phyloP scores from a whole-genome alignment of 2,888 invertebrate genomes.

The Caenorhabditis auriculariae region DNA sequence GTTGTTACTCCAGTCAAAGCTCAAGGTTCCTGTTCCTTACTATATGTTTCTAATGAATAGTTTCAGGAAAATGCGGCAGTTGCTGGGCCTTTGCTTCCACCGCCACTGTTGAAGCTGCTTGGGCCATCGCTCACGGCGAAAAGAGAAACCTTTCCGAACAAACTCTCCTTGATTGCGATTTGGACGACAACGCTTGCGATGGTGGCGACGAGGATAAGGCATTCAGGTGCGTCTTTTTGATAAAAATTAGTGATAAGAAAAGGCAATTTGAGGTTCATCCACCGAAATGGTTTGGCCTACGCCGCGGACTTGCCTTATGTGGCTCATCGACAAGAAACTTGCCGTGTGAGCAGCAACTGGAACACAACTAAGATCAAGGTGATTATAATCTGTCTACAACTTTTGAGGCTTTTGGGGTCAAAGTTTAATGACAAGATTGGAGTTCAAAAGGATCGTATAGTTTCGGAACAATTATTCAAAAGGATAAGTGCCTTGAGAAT shows the following conservation, averaged over 20 bases:
- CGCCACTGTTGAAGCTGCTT: slow-evolving; percentile 61
- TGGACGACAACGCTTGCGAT: slow-evolving; percentile 66
- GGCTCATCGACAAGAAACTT: slow-evolving; percentile 67
- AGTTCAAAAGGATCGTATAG: background rate
- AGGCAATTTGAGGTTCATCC: slow-evolving; percentile 58
- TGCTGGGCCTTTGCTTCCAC: slow-evolving; percentile 63
- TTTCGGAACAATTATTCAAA: too few relatives aligned
- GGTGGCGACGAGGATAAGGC: slow-evolving; percentile 67
- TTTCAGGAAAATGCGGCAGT: slow-evolving; percentile 53
- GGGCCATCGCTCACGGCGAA: slow-evolving; percentile 51
- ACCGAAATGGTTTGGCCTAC: slow-evolving; percentile 73
- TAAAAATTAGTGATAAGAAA: background rate
- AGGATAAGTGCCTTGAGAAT: too few relatives aligned
- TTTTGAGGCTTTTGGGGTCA: background rate
- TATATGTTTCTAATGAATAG: background rate
- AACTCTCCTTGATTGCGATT: slow-evolving; percentile 59
- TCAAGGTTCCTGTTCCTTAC: slow-evolving; percentile 34
- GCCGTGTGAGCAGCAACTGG: slow-evolving; percentile 31
- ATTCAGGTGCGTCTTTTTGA: slow-evolving; percentile 60
- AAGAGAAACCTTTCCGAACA: slow-evolving; percentile 51
- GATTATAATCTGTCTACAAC: background rate
- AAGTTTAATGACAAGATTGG: background rate
- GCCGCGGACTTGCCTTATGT: slow-evolving; percentile 84
- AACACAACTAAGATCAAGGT: slow-evolving; percentile 55
- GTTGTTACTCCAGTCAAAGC: slow-evolving; percentile 62